Evolutionary conservation across 2,888 invertebrate species (phyloP), one percentile per base, ranked within the genome.

Genomic region (Noctuana brunneofusca): DNA sequence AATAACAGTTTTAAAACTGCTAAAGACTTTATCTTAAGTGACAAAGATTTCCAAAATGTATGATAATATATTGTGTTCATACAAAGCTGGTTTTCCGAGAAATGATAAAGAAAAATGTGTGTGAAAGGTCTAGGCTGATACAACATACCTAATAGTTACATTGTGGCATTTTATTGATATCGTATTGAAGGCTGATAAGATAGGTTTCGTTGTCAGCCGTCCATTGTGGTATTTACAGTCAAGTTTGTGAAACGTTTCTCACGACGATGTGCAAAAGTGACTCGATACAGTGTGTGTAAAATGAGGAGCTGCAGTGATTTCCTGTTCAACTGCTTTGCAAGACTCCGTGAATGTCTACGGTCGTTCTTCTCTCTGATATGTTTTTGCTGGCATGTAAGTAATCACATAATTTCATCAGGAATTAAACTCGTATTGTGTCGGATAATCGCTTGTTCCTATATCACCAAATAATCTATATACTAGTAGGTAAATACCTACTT

Each of bases 121-220:
- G 48, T 24, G 30, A 24, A 75, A 75, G 74, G 75, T 75, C 74
- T 74, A 70, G 75, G 74, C 65, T 66, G 64, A 53, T 53, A 38
- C 64, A 57, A 64, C 62, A 68, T 22, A 48, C n/a, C 64, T 63
- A 63, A 8, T 43, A 43, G 11, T 2, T 41, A 54, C 63, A 64
- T 66, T 64, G 65, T 52, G 62, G 54, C 64, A 64, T 71, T 71
- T 78, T 84, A 86, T 86, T 84, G 83, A 84, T 84, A 84, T 74
- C 76, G 71, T 82, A 84, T 85, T 81, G 84, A 77, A 75, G 71
- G 68, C 66, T 73, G 87, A 88, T 88, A 87, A 88, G 88, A 88
- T 86, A 83, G 66, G 68, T 75, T 73, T 76, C 79, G 69, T 80
- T 82, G 55, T 49, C 55, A 32, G 43, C 81, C 76, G 76, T 73